phyloP scores from a whole-genome alignment of 2,888 invertebrate genomes.

The Melanargia galathea region DNA sequence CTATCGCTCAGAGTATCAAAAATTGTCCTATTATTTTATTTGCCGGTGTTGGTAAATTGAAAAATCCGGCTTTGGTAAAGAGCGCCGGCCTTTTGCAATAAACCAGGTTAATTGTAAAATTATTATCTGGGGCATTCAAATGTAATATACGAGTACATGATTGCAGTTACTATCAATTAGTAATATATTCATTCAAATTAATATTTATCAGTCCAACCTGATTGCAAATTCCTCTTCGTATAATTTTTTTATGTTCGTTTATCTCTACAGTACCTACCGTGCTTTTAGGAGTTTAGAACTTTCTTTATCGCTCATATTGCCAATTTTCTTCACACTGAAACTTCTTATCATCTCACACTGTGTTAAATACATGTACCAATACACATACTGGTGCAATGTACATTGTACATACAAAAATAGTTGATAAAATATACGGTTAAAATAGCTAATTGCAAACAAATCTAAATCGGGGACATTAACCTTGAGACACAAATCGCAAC shows the following conservation, averaged over 20 bases:
- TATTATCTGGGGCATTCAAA: slow-evolving; percentile 6
- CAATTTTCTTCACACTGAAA: no score
- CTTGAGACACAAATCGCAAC: slow-evolving; percentile 54
- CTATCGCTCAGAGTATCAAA: slow-evolving; percentile 9
- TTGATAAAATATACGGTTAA: not conserved
- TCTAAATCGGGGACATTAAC: slow-evolving; percentile 56
- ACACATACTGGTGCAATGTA: no score
- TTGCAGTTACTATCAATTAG: not conserved
- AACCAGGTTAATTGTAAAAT: not conserved
- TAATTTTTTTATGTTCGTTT: no score
- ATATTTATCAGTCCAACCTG: not conserved
- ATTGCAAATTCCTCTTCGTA: not conserved
- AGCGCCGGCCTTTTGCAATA: slow-evolving; percentile 3
- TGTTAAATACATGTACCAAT: no score
- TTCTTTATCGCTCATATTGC: no score
- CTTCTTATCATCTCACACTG: no score
- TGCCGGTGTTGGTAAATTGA: not conserved
- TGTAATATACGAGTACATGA: not conserved
- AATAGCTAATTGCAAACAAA: not conserved
- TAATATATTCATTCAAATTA: not conserved
- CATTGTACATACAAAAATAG: no score
- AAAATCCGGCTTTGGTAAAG: slow-evolving; percentile 12
- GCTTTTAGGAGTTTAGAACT: no score
- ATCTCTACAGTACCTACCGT: no score
- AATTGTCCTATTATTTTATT: not conserved